Percentiles rank a stretch among this genome's conserved stretches.
Evolutionary conservation across 2,888 invertebrate genomes (phyloP).

Genomic region (Mesorhabditis spiculigera): DNA sequence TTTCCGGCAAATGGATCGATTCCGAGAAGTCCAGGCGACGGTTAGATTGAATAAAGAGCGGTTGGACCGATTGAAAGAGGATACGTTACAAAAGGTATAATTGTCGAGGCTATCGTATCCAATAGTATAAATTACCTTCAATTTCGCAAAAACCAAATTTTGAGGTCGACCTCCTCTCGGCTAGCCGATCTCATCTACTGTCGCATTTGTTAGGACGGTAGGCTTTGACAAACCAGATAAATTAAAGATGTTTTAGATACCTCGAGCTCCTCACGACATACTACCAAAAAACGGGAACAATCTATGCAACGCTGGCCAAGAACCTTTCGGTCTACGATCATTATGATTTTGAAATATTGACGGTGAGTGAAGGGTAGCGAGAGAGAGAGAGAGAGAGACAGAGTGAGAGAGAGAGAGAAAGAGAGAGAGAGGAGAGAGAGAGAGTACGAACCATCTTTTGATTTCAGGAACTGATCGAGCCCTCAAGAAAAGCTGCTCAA

Average conservation of each 20-base stretch:
- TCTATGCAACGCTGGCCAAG: constrained; percentile 66
- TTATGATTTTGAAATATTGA: constrained; percentile 86
- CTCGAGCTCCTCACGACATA: constrained; percentile 80
- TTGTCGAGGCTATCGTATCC: too few relatives aligned
- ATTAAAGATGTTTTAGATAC: constrained; percentile 74
- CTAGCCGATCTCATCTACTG: constrained; percentile 96
- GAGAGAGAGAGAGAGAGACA: neutral
- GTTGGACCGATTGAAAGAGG: constrained; percentile 78
- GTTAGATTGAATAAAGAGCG: constrained; percentile 73
- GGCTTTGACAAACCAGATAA: neutral
- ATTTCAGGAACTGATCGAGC: constrained; percentile 28
- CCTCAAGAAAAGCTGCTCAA: constrained; percentile 23
- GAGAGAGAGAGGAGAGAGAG: too few relatives aligned
- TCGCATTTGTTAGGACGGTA: constrained; percentile 66
- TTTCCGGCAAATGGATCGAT: constrained; percentile 88
- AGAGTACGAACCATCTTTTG: too few relatives aligned
- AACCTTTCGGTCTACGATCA: constrained; percentile 74
- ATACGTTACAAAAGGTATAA: constrained; percentile 85
- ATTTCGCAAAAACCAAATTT: too few relatives aligned
- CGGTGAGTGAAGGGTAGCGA: constrained; percentile 62
- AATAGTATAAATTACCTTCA: too few relatives aligned
- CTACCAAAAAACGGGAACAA: constrained; percentile 76
- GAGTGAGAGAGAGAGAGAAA: neutral
- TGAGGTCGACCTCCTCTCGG: constrained; percentile 95
- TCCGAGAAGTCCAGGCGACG: constrained; percentile 71